Conservation (phyloP, 1,140 invertebrate species). For the Calliphora vicina region DNA sequence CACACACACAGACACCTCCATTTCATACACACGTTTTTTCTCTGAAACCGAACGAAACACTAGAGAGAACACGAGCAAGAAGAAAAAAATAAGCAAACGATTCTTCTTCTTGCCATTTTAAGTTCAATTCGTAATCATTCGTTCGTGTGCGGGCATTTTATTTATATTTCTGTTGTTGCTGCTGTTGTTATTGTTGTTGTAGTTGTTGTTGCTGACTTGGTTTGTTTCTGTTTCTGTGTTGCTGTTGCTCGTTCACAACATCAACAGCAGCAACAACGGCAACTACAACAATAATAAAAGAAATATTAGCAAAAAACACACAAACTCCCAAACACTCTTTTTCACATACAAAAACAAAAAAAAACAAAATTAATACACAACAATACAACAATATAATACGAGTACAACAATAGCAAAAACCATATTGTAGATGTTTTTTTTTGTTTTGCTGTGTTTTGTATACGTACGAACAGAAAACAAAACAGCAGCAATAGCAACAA, state of each 20-base stretch:
- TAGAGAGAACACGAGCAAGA: not conserved
- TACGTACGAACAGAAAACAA: not conserved
- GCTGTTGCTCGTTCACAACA: not conserved
- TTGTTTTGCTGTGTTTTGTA: too few species aligned
- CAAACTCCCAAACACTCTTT: not conserved
- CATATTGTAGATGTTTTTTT: too few species aligned
- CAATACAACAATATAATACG: not conserved
- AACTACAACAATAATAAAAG: not conserved
- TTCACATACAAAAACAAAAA: not conserved
- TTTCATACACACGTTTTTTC: not conserved
- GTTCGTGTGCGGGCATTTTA: constrained; percentile 14
- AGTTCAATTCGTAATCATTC: not conserved
- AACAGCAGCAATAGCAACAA: not conserved
- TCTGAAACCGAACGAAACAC: not conserved
- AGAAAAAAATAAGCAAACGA: not conserved
- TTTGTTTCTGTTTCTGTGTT: not conserved
- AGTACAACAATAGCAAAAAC: too few species aligned
- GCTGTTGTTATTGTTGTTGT: not conserved
- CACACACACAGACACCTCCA: too few species aligned
- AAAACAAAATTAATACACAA: not conserved
- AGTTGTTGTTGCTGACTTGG: not conserved
- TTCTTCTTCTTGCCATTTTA: not conserved
- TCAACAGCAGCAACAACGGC: not conserved
- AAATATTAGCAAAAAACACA: constrained; percentile 1
- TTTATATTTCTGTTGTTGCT: not conserved